phyloP scores from a whole-genome alignment of 2,888 invertebrate genomes.

The Drosophila quinaria region DNA sequence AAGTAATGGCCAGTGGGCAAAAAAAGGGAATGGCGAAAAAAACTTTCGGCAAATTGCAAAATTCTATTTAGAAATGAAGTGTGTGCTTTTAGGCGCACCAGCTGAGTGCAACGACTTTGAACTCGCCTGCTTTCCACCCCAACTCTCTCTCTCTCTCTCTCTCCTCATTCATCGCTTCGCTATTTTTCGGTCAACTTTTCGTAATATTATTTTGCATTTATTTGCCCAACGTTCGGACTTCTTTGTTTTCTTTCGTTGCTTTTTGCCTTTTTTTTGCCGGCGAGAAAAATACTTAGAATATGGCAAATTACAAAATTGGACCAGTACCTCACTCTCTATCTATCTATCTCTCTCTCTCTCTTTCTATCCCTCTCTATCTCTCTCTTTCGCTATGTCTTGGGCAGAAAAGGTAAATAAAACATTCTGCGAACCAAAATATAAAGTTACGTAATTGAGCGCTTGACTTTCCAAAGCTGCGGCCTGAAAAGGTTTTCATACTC shows the following conservation, averaged over 20 bases:
- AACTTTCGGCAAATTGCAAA: conserved; percentile 64
- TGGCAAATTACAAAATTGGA: conserved; percentile 67
- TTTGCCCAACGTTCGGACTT: conserved; percentile 72
- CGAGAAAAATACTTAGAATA: conserved; percentile 34
- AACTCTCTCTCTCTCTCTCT: not conserved
- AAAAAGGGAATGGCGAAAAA: conserved; percentile 22
- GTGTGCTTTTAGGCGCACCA: conserved; percentile 71
- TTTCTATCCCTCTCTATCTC: not conserved
- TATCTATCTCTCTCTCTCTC: not conserved
- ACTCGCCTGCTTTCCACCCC: too few relatives aligned
- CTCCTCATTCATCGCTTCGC: not conserved
- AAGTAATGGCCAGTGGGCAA: conserved; percentile 57
- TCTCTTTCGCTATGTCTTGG: not conserved
- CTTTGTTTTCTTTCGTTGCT: conserved; percentile 62
- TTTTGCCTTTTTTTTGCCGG: conserved; percentile 22
- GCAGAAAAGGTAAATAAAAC: conserved; percentile 64
- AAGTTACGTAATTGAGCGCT: conserved; percentile 73
- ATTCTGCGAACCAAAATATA: conserved; percentile 49
- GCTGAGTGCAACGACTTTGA: conserved; percentile 65
- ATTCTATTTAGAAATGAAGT: conserved; percentile 78
- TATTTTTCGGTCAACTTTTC: conserved; percentile 75
- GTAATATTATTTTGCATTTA: conserved; percentile 82
- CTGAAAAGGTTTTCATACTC: conserved; percentile 36
- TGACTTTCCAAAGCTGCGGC: conserved; percentile 53
- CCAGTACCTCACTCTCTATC: conserved; percentile 11